Evolutionary conservation across 2,888 invertebrate genomes (phyloP).

Genomic region (Epinotia demarniana): DNA sequence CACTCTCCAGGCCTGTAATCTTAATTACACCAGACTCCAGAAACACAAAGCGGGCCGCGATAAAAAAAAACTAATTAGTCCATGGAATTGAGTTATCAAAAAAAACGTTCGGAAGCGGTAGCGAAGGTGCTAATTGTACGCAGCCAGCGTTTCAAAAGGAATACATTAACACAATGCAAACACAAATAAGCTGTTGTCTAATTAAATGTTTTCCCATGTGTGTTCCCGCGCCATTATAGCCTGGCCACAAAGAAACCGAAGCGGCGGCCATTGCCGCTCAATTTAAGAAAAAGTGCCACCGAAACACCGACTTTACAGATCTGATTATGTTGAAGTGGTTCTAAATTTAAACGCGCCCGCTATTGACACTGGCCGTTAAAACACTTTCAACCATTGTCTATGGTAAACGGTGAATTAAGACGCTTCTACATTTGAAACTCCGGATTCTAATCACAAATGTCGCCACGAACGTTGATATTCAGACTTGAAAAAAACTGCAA

Average conservation of each 20-base stretch:
- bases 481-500: constrained; percentile 16
- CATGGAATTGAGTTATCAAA: constrained; percentile 75
- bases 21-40: constrained; percentile 68
- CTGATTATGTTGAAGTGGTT: constrained; percentile 82
- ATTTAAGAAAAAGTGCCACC: constrained; percentile 59
- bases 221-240: constrained; percentile 60
- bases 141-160: constrained; percentile 73
- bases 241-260: constrained; percentile 72
- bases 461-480: not conserved
- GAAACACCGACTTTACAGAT: constrained; percentile 79
- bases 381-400: constrained; percentile 76
- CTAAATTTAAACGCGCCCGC: constrained; percentile 77
- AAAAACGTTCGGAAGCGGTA: constrained; percentile 70
- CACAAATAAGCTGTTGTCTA: constrained; percentile 84
- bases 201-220: constrained; percentile 83
- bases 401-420: constrained; percentile 75
- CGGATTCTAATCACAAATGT: constrained; percentile 7
- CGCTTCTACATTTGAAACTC: constrained; percentile 49
- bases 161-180: constrained; percentile 83
- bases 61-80: constrained; percentile 58
- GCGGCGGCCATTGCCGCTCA: constrained; percentile 61
- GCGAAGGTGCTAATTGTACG: constrained; percentile 78
- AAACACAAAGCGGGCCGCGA: constrained; percentile 50
- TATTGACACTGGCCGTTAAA: constrained; percentile 74
- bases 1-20: constrained; percentile 66